These are phyloP conservation scores for Megalops atlanticus DNA, from an alignment of 2,113 vertebrate species.

Conservation along the genomic window DNA sequence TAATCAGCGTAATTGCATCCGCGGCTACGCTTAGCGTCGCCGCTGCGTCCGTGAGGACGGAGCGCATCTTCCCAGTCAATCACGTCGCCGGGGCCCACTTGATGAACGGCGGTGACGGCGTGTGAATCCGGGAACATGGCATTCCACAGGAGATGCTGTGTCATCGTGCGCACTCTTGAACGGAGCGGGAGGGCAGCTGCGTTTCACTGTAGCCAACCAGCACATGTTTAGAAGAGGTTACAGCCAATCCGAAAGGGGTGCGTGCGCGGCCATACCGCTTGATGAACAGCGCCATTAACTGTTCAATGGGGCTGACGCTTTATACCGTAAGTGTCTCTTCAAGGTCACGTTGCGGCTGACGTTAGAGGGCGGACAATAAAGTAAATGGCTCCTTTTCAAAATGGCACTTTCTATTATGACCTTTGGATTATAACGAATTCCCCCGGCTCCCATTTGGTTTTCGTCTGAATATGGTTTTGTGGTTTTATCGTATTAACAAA, in stretches of 20 bases:
- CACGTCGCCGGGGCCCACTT: not conserved
- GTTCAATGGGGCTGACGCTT: not conserved
- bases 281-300: not conserved
- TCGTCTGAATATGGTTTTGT: too few species aligned
- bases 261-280: not conserved
- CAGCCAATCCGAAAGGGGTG: not conserved
- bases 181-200: not conserved
- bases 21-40: constrained; percentile 15
- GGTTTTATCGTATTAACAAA: too few species aligned
- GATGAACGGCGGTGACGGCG: too few species aligned
- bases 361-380: not conserved
- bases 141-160: not conserved
- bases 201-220: not conserved
- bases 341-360: not conserved
- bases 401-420: not conserved
- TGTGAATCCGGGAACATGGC: too few species aligned
- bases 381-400: not conserved
- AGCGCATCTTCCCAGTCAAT: constrained; percentile 7
- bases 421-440: too few species aligned
- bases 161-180: not conserved
- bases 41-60: not conserved
- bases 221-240: not conserved
- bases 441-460: too few species aligned
- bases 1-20: not conserved
- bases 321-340: not conserved